Percentiles rank a stretch among this genome's conserved stretches.
Conservation (phyloP, 2,888 invertebrate genomes). For the Dicranocentrus wangi region DNA sequence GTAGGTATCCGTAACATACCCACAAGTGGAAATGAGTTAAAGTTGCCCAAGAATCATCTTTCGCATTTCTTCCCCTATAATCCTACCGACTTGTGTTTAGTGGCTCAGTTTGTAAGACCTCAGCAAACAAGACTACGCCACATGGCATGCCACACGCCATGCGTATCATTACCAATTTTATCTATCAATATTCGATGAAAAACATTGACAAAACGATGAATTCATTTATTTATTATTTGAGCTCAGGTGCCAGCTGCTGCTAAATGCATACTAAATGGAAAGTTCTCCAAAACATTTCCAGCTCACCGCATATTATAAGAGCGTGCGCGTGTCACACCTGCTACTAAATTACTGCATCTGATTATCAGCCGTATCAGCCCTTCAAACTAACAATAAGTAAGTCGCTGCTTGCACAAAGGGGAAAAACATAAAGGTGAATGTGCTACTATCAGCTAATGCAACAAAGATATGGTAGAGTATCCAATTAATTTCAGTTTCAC, state of each 20-base stretch:
- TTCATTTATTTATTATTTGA: slow-evolving; percentile 37
- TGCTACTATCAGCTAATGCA: neutral
- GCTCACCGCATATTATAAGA: slow-evolving; percentile 1
- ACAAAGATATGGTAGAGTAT: neutral
- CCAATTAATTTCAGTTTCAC: neutral
- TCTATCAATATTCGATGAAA: slow-evolving; percentile 61
- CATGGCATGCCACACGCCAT: slow-evolving; percentile 61
- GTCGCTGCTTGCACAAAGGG: too few species aligned
- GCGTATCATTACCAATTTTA: slow-evolving; percentile 54
- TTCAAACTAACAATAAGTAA: too few species aligned
- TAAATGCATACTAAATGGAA: slow-evolving; percentile 1
- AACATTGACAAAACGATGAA: slow-evolving; percentile 54
- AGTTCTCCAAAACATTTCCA: slow-evolving; percentile 15
- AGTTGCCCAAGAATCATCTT: neutral
- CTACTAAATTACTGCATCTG: slow-evolving; percentile 24
- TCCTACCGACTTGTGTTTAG: neutral
- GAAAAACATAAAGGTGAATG: slow-evolving; percentile 27
- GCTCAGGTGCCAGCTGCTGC: slow-evolving; percentile 51
- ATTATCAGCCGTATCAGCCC: neutral
- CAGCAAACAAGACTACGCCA: slow-evolving; percentile 29
- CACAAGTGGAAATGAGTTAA: too few species aligned
- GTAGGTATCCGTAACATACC: too few species aligned
- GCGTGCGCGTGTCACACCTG: slow-evolving; percentile 66
- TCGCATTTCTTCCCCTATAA: neutral
- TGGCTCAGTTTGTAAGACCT: neutral